Evolutionary conservation across 2,888 invertebrate species (phyloP), one percentile per base, ranked within the genome.

Genomic region (Teleogryllus oceanicus): DNA sequence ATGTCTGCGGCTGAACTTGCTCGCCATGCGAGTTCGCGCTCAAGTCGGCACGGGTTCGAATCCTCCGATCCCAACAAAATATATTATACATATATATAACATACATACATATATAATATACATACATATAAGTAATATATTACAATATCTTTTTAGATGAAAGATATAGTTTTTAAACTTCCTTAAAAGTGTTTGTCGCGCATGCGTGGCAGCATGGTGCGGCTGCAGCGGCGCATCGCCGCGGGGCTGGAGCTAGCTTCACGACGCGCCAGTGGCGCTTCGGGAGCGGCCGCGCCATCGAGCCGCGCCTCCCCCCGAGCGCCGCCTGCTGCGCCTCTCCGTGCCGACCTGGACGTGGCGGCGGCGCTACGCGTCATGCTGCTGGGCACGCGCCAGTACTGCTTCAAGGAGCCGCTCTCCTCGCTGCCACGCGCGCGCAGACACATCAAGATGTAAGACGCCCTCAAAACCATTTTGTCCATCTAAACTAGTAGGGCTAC

Each of bases 241-340:
- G 89, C 89, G 76, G 93, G 93, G 0, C 86, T 93, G n/a, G 88
- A 89, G 81, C 89, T 94, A 93, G 83, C 86, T 96, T 96, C 87
- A 95, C 95, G 0, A 92, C 92, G 5, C 92, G 94, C 80, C 90
- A 93, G 81, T 97, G 97, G 97, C 87, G 90, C 74, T 96, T 96
- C 85, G 89, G 87, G 51, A 93, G 92, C 82, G 90, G 92, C 83
- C 86, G 87, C 80, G 87, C 89, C 0, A 86, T 94, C 3, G 88
- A 87, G 80, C 85, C 88, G 0, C 87, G 87, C 20, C 85, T 94
- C 86, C 86, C 0, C 87, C 87, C 16, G 94, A 94, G 83, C 88
- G 87, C 83, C 86, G 91, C 79, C 87, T 88, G 0, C 96, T 94
- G 84, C 88, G 87, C 83, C 86, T 86, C 85, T 87, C 88, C 82